Base-by-base conservation (phyloP, 2,113 vertebrate species). In the Heloderma charlesbogerti region DNA sequence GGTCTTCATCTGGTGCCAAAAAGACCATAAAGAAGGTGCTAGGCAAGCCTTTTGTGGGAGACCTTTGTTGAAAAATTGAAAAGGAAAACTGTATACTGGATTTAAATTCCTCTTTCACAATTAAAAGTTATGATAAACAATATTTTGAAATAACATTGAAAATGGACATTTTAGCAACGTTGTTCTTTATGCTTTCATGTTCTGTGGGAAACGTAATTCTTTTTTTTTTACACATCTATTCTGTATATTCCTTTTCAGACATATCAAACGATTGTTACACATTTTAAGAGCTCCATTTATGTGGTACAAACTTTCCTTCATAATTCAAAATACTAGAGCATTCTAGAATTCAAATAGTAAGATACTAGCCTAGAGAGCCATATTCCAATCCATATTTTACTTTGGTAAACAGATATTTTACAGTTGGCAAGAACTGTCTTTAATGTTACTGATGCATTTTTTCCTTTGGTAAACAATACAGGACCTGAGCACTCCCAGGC, bases 41-140 rank as follows among this genome's bases (percentile, higher is more conserved):
- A 45, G n/a, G 16, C 27, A 34, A 2, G 48, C 72, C 22, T 75
- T 86, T 60, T 89, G 45, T 16, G 18, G 20, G 54, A 12, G 40
- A 54, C 84, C 15, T 71, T 89, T 82, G 22, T 92, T 60, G 74
- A 71, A 90, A 77, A 48, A 25, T 45, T 86, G 67, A 7, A 88
- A 40, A 57, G 37, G 31, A 83, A 43, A 63, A 60, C 66, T 13
- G 7, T 43, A 22, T 34, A 9, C 71, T 87, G 0, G 74, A 18
- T 43, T 88, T 18, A 18, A 69, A 74, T 85, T 87, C 2, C 37
- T 48, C 9, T 89, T 88, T 37, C 6, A 77, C 69, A 87, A 4
- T 90, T 92, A 15, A 29, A 18, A 34, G 3, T 72, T 45, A 60
- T 79, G 67, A 90, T 91, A 60, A 85, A 84, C 72, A 93, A 37